Evolutionary conservation across 2,797 vertebrate species (phyloP).

Genomic region (Tragelaphus eurycerus): DNA sequence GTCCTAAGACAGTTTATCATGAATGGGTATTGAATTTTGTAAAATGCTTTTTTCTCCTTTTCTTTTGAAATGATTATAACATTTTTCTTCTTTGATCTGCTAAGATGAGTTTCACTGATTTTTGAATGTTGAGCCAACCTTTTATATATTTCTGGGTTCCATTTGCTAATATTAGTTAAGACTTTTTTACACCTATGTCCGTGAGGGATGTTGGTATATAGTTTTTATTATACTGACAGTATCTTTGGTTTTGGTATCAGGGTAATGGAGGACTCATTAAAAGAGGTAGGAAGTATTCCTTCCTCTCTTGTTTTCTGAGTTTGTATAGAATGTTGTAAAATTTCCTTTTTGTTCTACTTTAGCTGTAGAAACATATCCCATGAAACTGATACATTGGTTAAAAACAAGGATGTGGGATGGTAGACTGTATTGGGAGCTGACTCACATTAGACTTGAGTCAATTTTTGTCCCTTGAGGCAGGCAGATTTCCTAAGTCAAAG

Average conservation of each 20-base stretch:
- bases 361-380: background rate
- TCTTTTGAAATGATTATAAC: background rate
- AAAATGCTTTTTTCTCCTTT: background rate
- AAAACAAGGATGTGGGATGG: background rate
- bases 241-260: background rate
- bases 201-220: background rate
- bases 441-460: background rate
- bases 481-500: background rate
- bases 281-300: background rate
- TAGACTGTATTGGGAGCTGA: background rate
- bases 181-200: background rate
- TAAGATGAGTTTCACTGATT: background rate
- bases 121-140: background rate
- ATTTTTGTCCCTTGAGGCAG: background rate
- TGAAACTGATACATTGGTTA: background rate
- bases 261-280: background rate
- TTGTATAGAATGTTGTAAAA: background rate
- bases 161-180: background rate
- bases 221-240: constrained; percentile 11
- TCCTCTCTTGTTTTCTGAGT: background rate
- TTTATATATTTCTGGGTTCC: constrained; percentile 12
- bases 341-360: background rate
- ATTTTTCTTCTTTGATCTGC: background rate
- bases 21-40: background rate
- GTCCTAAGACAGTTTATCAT: background rate